Percentiles rank a stretch among this genome's conserved stretches.
phyloP scores from a whole-genome alignment of 2,113 vertebrate genomes.

The Panurus biarmicus region DNA sequence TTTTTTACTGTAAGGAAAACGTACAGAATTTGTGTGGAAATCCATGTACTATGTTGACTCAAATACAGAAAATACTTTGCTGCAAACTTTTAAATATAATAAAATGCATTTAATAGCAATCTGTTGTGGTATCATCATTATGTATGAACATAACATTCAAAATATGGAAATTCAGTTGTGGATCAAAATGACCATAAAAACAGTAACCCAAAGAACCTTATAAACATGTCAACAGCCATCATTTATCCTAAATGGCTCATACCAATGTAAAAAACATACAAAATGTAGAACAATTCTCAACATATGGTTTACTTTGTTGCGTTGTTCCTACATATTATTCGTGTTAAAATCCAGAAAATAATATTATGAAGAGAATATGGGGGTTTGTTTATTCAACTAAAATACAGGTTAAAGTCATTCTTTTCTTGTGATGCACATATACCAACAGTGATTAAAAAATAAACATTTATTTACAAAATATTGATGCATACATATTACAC shows the following conservation, averaged over 20 bases:
- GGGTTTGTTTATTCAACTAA: slow-evolving; percentile 76
- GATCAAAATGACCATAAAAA: slow-evolving; percentile 56
- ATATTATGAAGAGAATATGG: slow-evolving; percentile 79
- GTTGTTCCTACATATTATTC: slow-evolving; percentile 50
- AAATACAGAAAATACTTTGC: slow-evolving; percentile 58
- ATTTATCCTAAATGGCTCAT: slow-evolving; percentile 57
- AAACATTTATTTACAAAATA: slow-evolving; percentile 88
- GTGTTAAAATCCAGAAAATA: slow-evolving; percentile 75
- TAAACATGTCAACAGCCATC: slow-evolving; percentile 62
- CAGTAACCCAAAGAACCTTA: slow-evolving; percentile 60
- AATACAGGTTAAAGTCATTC: slow-evolving; percentile 72
- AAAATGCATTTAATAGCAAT: slow-evolving; percentile 57
- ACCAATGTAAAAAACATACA: slow-evolving; percentile 69
- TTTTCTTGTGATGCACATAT: slow-evolving; percentile 77
- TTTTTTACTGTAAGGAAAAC: slow-evolving; percentile 36
- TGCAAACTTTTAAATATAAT: slow-evolving; percentile 48
- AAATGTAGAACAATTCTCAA: slow-evolving; percentile 61
- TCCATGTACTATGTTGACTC: slow-evolving; percentile 50
- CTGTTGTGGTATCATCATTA: slow-evolving; percentile 32
- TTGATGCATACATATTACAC: slow-evolving; percentile 90
- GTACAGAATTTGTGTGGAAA: slow-evolving; percentile 47
- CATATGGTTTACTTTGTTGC: slow-evolving; percentile 43
- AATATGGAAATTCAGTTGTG: slow-evolving; percentile 49
- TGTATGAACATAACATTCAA: slow-evolving; percentile 48
- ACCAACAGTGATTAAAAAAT: slow-evolving; percentile 87